These are phyloP conservation scores for cattle (Bos taurus) DNA, from an alignment of 2,113 vertebrate genomes.

Conservation along the genomic window ARS-UCD2.0 NC_037340.1:38323001-38323500, in stretches of 20 bases:
- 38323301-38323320: neutral
- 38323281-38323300: neutral
- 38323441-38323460: too few species aligned
- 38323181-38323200: neutral
- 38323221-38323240: neutral
- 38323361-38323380: neutral
- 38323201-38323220: neutral
- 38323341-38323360: neutral
- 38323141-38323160: neutral
- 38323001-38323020: neutral
- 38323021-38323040: neutral
- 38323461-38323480: too few species aligned
- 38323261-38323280: neutral
- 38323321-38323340: neutral
- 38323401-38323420: too few species aligned
- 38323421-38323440: too few species aligned
- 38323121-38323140: neutral
- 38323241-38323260: neutral
- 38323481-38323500: too few species aligned
- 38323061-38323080: neutral
- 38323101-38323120: neutral
- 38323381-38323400: neutral
- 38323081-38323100: neutral
- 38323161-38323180: neutral
- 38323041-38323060: neutral